Conservation (phyloP, 23 tunicate genomes). For the Ascidia mentula region DNA sequence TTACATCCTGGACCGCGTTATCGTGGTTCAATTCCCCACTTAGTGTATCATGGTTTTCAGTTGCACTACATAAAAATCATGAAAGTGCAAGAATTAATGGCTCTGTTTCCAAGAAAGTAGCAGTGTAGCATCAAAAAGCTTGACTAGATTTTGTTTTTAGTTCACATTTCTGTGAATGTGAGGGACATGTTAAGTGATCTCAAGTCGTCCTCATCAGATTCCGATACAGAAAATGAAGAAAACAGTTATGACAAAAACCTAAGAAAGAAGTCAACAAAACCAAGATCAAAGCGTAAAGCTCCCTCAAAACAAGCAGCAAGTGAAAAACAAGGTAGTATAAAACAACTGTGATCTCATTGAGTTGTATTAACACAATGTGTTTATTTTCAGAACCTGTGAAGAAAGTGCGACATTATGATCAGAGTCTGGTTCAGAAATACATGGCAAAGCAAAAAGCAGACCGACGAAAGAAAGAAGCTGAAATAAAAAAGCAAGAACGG, state of each 20-base stretch:
- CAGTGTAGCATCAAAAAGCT: not conserved
- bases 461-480: slow-evolving; percentile 35
- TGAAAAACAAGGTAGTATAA: not conserved
- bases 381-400: slow-evolving; percentile 12
- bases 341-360: not conserved
- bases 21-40: not conserved
- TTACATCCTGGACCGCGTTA: not conserved
- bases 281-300: not conserved
- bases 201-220: not conserved
- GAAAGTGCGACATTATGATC: slow-evolving; percentile 41
- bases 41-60: not conserved
- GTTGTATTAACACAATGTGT: not conserved
- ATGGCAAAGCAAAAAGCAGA: slow-evolving; percentile 72
- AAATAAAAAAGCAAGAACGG: slow-evolving; percentile 25
- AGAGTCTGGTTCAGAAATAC: slow-evolving; percentile 56
- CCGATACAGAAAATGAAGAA: not conserved
- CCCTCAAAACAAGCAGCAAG: not conserved
- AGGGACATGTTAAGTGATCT: not conserved
- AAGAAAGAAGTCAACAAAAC: not conserved
- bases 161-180: not conserved
- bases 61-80: no score
- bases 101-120: no score
- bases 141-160: no score
- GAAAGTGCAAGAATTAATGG: no score
- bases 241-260: not conserved